Base-by-base conservation (phyloP, 2,797 vertebrate genomes). In the Notolabrus celidotus region DNA sequence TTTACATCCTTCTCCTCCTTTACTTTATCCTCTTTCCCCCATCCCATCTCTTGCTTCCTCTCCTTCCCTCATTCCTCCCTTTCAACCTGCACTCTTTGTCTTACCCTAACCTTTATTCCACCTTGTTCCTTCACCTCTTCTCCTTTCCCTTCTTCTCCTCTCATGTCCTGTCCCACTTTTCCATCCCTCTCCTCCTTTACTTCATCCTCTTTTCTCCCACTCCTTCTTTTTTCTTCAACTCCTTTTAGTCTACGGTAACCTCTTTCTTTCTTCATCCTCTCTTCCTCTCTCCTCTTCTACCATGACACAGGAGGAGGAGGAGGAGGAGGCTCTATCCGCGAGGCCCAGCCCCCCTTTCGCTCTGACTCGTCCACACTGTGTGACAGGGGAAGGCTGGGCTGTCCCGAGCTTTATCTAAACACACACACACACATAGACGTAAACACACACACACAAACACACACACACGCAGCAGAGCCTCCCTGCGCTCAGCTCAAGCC, bases 351-450 rank as follows among this genome's bases (percentile, higher is more conserved):
- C 91, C 93, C 86, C 72, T 75, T 76, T 19, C 16, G 67, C 82
- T 88, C 70, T 89, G 87, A 93, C 92, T 92, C 90, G 92, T 71
- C 71, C 69, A 52, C 71, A 45, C 59, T 61, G 83, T 83, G 86
- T 92, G 90, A 91, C 91, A 89, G 83, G 74, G 88, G 78, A 85
- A 92, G 86, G 89, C 89, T 88, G 86, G 92, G 92, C 91, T 91
- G 92, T 92, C 87, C 90, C 85, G 22, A 89, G 89, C 84, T 80
- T 93, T 92, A 93, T 92, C 93, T 88, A 87, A 89, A 83, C 82
- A 84, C 71, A 58, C 66, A 60, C 73, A 38, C 51, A 69, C 58
- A 63, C 66, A 38, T 56, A 58, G 64, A 75, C 79, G 60, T 71
- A 63, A 76, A 67, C 50, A 27, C 64, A 60, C 51, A 63, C 39